phyloP scores from a whole-genome alignment of 1,140 invertebrate genomes.

The Drosophila bifasciata region DNA sequence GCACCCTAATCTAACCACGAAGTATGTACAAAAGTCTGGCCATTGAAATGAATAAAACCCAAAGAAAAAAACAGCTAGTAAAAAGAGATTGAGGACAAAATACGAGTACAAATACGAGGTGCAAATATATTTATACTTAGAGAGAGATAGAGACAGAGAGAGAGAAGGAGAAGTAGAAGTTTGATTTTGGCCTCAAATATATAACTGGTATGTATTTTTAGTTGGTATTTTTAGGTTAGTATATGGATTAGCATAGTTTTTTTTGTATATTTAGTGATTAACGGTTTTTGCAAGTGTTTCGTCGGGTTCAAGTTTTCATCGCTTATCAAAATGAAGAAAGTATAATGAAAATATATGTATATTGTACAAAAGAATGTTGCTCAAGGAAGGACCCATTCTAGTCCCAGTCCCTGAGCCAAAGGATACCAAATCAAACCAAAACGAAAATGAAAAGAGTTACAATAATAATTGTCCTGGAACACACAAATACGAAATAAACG shows the following conservation, averaged over 20 bases:
- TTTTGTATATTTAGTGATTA: slow-evolving; percentile 62
- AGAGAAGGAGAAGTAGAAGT: slow-evolving; percentile 35
- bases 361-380: slow-evolving; percentile 28
- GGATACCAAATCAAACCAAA: slow-evolving; percentile 33
- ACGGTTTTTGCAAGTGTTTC: slow-evolving; percentile 80
- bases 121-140: slow-evolving; percentile 46
- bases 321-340: slow-evolving; percentile 66
- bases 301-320: slow-evolving; percentile 83
- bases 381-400: slow-evolving; percentile 4
- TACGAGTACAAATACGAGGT: slow-evolving; percentile 30
- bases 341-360: slow-evolving; percentile 37
- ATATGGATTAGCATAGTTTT: slow-evolving; percentile 53
- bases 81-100: slow-evolving; percentile 24
- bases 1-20: slow-evolving; percentile 21
- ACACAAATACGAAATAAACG: slow-evolving; percentile 53
- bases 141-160: slow-evolving; percentile 28
- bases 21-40: slow-evolving; percentile 73
- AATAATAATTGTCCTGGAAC: slow-evolving; percentile 48
- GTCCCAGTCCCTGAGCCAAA: slow-evolving; percentile 16
- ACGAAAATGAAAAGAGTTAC: slow-evolving; percentile 41
- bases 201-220: slow-evolving; percentile 27
- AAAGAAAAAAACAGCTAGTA: slow-evolving; percentile 44
- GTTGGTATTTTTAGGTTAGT: slow-evolving; percentile 50
- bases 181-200: slow-evolving; percentile 34
- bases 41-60: slow-evolving; percentile 38